Evolutionary conservation across 2,888 invertebrate genomes (phyloP), one percentile per base, ranked within the genome.

Genomic region (Calameuta pallipes): DNA sequence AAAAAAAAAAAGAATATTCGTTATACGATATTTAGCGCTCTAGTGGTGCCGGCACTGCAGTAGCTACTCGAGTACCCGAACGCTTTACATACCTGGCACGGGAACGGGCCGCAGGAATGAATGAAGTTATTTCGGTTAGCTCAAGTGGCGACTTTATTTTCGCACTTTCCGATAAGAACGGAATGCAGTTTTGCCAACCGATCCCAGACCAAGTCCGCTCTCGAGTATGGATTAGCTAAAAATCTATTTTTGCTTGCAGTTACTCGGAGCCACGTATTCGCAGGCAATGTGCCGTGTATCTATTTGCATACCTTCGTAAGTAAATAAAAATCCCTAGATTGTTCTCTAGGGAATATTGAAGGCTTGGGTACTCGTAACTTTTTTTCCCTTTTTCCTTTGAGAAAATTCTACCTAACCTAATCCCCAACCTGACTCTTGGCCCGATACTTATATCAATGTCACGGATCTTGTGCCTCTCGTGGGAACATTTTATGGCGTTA

Each of bases 1-100:
- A 34, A n/a, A 33, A 33, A 33, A 15, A 33, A 33, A 75, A 41
- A 77, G 15, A 56, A 23, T 68, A 30, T 33, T 76, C n/a, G 73
- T 68, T 78, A n/a, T 69, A 68, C 75, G 73, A 75, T 73, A 68
- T 76, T 68, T 78, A 76, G 36, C 69, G 36, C 68, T 78, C 76
- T 69, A 73, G 41, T 68, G 74, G 75, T 68, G 74, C 56, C 36
- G 75, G 35, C 9, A 15, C 56, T 23, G 23, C 23, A 9, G 56
- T 56, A 56, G 15, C 56, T 23, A 56, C 56, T 56, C 56, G 56
- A 56, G 56, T 56, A 56, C 9, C 76, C 80, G 71, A 76, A 80
- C 81, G 79, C 71, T 31, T 33, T 71, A 33, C 74, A 34, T 30
- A 34, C 74, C 35, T 34, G 74, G 74, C 37, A 35, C 74, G 30